These are phyloP conservation scores for Tor tambroides DNA, from an alignment of 2,113 vertebrate genomes.

Conservation along the genomic window DNA sequence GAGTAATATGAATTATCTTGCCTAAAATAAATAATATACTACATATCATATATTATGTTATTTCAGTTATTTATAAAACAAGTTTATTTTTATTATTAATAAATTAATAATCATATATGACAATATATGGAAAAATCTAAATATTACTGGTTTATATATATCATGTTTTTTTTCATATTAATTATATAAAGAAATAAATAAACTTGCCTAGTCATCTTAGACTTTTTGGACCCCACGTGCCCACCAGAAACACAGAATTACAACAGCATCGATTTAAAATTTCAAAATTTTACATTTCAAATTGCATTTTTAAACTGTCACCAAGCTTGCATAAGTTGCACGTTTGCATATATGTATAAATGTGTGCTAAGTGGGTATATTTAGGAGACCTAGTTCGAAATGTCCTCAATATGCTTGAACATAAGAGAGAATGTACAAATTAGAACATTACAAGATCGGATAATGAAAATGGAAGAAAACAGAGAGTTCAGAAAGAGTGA, in stretches of 20 bases:
- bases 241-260: background rate
- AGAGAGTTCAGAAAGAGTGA: background rate
- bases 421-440: background rate
- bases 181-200: background rate
- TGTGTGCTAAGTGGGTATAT: slow-evolving; percentile 35
- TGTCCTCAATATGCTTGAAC: slow-evolving; percentile 15
- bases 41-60: background rate
- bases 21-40: background rate
- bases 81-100: background rate
- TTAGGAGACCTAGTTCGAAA: slow-evolving; percentile 43
- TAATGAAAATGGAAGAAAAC: background rate
- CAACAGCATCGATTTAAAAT: background rate
- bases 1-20: background rate
- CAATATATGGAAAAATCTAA: too few species aligned
- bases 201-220: background rate
- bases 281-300: too few species aligned
- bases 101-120: background rate
- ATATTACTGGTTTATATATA: background rate
- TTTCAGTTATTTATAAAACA: background rate
- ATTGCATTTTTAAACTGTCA: background rate
- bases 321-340: background rate
- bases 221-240: background rate
- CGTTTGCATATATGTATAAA: background rate
- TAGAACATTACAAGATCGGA: background rate
- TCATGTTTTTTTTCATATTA: background rate